Percentiles rank a stretch among this genome's conserved stretches.
Conservation (phyloP, 2,113 vertebrate genomes). For the Tetraodon nigroviridis region DNA sequence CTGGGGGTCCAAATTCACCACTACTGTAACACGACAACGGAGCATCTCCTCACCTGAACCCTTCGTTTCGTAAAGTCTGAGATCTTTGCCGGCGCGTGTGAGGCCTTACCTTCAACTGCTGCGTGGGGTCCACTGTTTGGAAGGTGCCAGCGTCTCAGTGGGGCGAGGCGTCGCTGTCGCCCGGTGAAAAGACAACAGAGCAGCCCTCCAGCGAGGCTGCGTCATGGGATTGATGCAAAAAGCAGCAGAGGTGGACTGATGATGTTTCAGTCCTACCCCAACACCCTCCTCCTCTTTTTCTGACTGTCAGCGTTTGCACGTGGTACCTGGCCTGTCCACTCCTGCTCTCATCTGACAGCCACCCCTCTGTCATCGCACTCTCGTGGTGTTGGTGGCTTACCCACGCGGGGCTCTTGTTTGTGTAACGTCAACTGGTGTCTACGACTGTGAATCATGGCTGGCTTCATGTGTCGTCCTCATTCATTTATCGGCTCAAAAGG, state of each 20-base stretch:
- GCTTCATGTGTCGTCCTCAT: too few species aligned
- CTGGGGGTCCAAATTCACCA: too few species aligned
- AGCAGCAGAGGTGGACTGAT: conserved; percentile 7
- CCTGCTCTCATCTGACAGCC: conserved; percentile 33
- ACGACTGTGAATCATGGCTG: too few species aligned
- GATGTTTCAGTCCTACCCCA: conserved; percentile 11
- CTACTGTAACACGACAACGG: neutral
- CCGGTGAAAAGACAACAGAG: neutral
- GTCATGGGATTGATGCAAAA: conserved; percentile 14
- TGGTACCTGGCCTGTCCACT: neutral
- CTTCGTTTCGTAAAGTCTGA: neutral
- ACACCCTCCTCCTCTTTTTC: conserved; percentile 15
- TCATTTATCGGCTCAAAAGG: neutral
- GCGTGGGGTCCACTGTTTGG: conserved; percentile 5
- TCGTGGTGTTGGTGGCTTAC: conserved; percentile 33
- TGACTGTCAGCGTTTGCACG: neutral
- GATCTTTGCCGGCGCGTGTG: neutral
- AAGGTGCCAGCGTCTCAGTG: neutral
- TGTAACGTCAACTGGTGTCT: neutral
- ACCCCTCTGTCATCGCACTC: conserved; percentile 6
- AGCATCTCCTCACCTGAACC: conserved; percentile 5
- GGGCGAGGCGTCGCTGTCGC: neutral
- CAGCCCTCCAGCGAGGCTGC: conserved; percentile 17
- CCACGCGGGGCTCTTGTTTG: conserved; percentile 1
- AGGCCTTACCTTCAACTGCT: conserved; percentile 49